phyloP scores from a whole-genome alignment of 2,113 vertebrate species.

The Pungitius pungitius region DNA sequence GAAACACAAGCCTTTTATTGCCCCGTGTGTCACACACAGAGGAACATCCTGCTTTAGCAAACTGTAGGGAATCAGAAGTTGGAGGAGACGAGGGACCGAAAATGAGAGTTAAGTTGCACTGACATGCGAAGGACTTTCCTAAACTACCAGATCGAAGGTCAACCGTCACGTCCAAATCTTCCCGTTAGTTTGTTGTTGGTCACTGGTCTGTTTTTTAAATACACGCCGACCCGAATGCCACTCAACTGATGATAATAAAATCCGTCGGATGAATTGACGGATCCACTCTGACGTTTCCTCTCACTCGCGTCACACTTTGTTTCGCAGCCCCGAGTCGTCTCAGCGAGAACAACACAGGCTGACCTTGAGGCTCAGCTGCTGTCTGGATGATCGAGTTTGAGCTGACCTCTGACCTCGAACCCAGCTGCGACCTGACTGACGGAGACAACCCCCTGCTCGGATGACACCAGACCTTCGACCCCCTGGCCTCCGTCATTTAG shows the following conservation, averaged over 20 bases:
- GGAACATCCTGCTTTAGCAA: background rate
- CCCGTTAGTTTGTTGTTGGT: background rate
- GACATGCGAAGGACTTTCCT: background rate
- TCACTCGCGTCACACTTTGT: background rate
- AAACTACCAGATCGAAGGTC: background rate
- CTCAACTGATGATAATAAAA: background rate
- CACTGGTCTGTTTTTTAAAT: background rate
- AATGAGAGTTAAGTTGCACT: too few species aligned
- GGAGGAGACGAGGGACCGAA: background rate
- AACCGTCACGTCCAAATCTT: background rate
- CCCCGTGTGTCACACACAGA: too few species aligned
- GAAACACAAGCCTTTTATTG: too few species aligned
- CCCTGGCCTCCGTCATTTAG: too few species aligned
- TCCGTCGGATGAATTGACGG: background rate
- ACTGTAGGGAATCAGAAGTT: background rate
- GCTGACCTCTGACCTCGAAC: too few species aligned
- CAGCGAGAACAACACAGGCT: background rate
- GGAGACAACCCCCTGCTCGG: too few species aligned
- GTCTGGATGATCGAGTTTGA: too few species aligned
- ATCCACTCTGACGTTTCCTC: background rate
- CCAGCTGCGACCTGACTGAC: too few species aligned
- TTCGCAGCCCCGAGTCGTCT: background rate
- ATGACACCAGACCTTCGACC: too few species aligned
- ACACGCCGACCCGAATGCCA: background rate
- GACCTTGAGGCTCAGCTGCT: too few species aligned